Percentiles rank a stretch among this genome's conserved stretches.
These are phyloP conservation scores for Balearica regulorum DNA, from an alignment of 2,797 vertebrate species.

Conservation along the genomic window DNA sequence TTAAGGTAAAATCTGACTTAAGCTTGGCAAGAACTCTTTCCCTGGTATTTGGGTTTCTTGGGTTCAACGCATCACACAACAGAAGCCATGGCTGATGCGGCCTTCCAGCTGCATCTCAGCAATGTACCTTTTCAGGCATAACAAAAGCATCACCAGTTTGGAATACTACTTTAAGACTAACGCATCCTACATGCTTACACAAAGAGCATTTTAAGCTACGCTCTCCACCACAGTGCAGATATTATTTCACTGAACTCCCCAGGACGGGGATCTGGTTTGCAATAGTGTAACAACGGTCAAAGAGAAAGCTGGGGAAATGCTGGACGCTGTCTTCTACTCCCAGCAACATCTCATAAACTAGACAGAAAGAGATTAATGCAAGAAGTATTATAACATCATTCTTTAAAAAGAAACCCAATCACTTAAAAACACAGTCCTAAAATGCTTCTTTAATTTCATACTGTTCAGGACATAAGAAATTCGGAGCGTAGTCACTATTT, in stretches of 20 bases:
- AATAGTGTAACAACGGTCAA: background rate
- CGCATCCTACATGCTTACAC: background rate
- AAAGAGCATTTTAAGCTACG: background rate
- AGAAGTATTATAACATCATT: background rate
- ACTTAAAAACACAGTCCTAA: background rate
- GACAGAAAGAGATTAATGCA: background rate
- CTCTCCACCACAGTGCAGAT: background rate
- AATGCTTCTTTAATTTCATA: constrained; percentile 44
- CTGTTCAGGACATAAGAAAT: background rate
- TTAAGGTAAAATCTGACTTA: background rate
- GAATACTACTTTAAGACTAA: too few relatives aligned
- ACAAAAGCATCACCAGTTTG: background rate
- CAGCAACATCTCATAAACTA: background rate
- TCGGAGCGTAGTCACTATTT: background rate
- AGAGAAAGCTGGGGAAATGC: background rate
- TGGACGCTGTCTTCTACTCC: background rate
- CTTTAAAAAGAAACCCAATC: constrained; percentile 5
- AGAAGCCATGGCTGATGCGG: background rate
- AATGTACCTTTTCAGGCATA: rapidly evolving
- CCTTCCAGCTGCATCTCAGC: background rate
- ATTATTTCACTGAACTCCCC: background rate
- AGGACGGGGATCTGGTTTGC: background rate
- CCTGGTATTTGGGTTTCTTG: background rate
- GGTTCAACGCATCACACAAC: background rate
- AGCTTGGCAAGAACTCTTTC: background rate